Evolutionary conservation across 2,113 vertebrate species (phyloP), one percentile per base, ranked within the genome.

Genomic region (Nothobranchius kuhntae): DNA sequence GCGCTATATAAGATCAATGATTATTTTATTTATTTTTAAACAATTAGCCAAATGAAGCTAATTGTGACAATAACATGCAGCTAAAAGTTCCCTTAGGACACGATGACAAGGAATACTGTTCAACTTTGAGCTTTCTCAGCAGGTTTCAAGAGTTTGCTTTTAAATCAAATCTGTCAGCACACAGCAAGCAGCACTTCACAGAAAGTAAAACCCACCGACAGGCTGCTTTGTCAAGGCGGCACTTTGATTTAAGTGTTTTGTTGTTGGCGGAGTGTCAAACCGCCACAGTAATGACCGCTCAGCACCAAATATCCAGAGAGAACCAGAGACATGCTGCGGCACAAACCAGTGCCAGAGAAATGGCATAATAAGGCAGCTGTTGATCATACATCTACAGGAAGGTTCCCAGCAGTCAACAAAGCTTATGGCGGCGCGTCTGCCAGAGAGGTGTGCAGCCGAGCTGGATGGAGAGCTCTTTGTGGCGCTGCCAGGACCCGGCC

Each of bases 401-500:
- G 73, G 61, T 57, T 72, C 68, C 78, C 83, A 48, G 67, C 8
- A 26, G 69, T 68, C 73, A 65, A 84, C 78, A 79, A 78, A 77
- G 81, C 75, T 81, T 71, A 64, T 75, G 86, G 78, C 75, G 86
- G 68, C 77, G 71, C 54, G 76, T 63, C 55, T 81, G 86, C 86
- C 85, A 80, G 83, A 61, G 77, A 81, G 86, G 74, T 83, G 84
- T 79, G 84, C 76, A 87, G 75, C 75, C 9, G 72, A 61, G 72
- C 82, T 52, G 81, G 79, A 80, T 81, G 10, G 72, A 78, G 83
- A 80, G 77, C 77, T 85, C 88, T 92, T 87, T 92, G 87, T 83
- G 89, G 82, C 57, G 59, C n/a, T 81, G 90, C 91, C 92, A 92
- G 79, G 47, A 74, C 75, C 53, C 69, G 83, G 88, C 88, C 86